These are phyloP conservation scores for Megalops atlanticus DNA, from an alignment of 2,113 vertebrate species.

Conservation along the genomic window DNA sequence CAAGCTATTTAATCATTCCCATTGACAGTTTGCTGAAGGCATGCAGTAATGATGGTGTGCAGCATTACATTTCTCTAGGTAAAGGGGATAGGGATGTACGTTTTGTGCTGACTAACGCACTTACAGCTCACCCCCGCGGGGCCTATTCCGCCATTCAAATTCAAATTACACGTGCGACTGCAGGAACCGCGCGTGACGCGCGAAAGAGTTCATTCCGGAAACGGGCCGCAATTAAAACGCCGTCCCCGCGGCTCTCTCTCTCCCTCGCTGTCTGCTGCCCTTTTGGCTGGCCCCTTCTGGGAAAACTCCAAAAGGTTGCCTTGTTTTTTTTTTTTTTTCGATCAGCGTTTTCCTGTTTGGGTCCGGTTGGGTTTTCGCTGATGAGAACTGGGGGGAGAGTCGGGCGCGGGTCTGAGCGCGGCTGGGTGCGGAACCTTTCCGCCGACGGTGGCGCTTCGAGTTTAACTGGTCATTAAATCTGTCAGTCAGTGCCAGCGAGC, in stretches of 20 bases:
- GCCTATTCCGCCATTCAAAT: background rate
- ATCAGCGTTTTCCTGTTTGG: background rate
- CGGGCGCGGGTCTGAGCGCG: background rate
- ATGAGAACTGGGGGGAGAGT: background rate
- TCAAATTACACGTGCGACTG: too few relatives aligned
- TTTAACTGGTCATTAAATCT: background rate
- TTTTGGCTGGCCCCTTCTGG: background rate
- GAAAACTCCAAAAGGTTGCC: background rate
- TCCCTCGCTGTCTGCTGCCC: too few relatives aligned
- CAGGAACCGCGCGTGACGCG: too few relatives aligned
- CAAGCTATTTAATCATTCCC: background rate
- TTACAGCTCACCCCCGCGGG: background rate
- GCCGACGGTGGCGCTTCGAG: background rate
- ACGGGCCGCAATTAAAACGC: too few relatives aligned
- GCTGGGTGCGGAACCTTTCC: background rate
- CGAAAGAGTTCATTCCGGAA: too few relatives aligned
- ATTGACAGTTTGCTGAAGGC: background rate
- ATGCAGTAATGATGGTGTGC: background rate
- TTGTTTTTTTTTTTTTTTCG: background rate
- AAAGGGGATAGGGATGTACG: background rate
- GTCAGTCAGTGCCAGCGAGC: background rate
- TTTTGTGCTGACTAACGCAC: background rate
- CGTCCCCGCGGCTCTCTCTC: too few relatives aligned
- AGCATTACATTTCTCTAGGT: background rate
- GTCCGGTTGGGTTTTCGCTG: too few relatives aligned